Evolutionary conservation across 2,888 invertebrate genomes (phyloP), one percentile per base, ranked within the genome.

Genomic region (Drosophila suboccidentalis): DNA sequence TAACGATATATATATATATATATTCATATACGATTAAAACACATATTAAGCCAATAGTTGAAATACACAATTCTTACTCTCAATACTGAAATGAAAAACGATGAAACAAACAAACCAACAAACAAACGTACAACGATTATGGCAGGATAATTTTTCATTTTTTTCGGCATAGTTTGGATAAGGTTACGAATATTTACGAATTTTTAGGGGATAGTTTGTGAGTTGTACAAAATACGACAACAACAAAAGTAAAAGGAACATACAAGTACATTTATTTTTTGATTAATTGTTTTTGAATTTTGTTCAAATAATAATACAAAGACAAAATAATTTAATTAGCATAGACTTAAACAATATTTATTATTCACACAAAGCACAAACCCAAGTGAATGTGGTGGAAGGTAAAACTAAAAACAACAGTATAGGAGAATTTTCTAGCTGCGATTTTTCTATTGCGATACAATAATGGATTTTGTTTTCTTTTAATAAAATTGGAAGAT

Each of bases 51-150:
- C 88, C 88, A 85, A 85, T 85, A 57, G 32, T 59, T 67, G 58
- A 50, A 68, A 62, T 69, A 81, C 66, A 78, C 79, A 78, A 58
- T 78, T 74, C 46, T 82, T 80, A 80, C 71, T 70, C 55, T 80
- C 73, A 73, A 69, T 71, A 73, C 65, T 38, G 22, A 47, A 58
- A 38, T 19, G 5, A 15, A 46, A 47, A 75, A 74, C 75, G 73
- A 78, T 62, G 50, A 79, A 75, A 69, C 64, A 78, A 76, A 62
- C 61, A 72, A 78, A 55, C 55, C 50, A 74, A 74, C 82, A 63
- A 84, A 85, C 83, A 59, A 84, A 84, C 83, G 50, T 78, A 89
- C 84, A 84, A 89, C 89, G 71, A 72, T 89, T 84, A 89, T 89
- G 89, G 63, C 77, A 72, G 86, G 76, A 82, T 57, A 69, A 51